Conservation (phyloP, 2,888 invertebrate genomes). For the Protodeltote pygarga region DNA sequence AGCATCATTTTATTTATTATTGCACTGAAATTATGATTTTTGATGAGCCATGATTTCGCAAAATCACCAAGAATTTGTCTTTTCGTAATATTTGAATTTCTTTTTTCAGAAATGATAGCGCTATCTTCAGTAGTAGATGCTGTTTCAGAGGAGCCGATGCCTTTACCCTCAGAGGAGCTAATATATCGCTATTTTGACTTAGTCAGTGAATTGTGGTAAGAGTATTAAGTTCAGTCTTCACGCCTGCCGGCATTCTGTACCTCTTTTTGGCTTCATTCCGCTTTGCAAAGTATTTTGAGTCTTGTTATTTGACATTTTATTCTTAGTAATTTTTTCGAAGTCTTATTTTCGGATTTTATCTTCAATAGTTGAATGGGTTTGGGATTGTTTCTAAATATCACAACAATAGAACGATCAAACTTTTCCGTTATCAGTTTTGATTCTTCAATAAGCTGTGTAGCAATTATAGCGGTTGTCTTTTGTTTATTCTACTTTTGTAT, state of each 20-base stretch:
- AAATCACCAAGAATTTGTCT: background rate
- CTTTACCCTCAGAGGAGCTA: conserved; percentile 70
- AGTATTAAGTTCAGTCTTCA: conserved; percentile 40
- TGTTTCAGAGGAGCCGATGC: conserved; percentile 65
- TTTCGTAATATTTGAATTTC: conserved; percentile 42
- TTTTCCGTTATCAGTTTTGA: background rate
- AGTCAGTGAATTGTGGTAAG: conserved; percentile 77
- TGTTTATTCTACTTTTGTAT: conserved; percentile 1
- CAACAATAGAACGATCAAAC: background rate
- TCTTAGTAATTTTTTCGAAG: conserved; percentile 2
- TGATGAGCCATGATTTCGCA: background rate
- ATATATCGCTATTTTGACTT: conserved; percentile 75
- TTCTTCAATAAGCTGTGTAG: conserved; percentile 17
- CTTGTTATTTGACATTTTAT: background rate
- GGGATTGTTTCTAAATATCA: background rate
- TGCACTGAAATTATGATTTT: background rate
- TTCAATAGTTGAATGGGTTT: background rate
- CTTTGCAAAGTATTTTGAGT: conserved; percentile 14
- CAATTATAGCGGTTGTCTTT: conserved; percentile 15
- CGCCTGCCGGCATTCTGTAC: conserved; percentile 30
- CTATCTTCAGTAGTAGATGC: conserved; percentile 75
- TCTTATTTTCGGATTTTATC: background rate
- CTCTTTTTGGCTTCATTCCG: conserved; percentile 26
- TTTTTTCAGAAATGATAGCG: conserved; percentile 78
- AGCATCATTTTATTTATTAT: background rate